These are phyloP conservation scores for Stomatorhinus ivindoensis DNA, from an alignment of 2,113 vertebrate species.

Conservation along the genomic window DNA sequence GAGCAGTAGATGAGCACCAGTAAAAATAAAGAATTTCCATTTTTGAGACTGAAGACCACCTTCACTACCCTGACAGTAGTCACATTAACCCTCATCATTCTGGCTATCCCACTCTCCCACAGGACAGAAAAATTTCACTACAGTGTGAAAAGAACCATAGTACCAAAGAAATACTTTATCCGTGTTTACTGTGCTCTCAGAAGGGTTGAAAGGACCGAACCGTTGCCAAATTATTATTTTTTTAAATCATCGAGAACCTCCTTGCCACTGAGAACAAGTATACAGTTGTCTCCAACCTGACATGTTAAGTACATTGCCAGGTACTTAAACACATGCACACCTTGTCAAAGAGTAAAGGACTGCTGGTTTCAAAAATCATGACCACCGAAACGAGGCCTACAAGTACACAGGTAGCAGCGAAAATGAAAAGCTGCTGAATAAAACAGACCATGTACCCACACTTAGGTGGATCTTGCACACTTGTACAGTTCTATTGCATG, in stretches of 20 bases:
- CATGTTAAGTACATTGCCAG: not conserved
- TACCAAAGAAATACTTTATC: not conserved
- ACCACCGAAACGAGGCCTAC: not conserved
- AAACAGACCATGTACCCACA: not conserved
- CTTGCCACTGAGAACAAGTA: not conserved
- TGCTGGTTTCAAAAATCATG: not conserved
- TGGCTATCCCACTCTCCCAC: not conserved
- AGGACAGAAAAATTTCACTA: not conserved
- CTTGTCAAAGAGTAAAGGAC: not conserved
- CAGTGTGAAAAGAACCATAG: not conserved
- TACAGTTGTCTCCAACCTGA: not conserved
- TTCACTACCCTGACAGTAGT: not conserved
- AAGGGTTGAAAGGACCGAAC: not conserved
- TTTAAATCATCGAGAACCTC: too few species aligned
- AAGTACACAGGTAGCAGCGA: not conserved
- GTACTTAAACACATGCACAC: not conserved
- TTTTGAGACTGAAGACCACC: not conserved
- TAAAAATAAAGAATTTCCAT: not conserved
- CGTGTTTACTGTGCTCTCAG: not conserved
- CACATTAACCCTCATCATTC: not conserved
- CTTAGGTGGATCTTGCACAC: not conserved
- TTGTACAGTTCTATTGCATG: not conserved
- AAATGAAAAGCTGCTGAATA: not conserved
- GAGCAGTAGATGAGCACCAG: not conserved
- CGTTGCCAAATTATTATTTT: too few species aligned